Percentiles rank a stretch among this genome's conserved stretches.
Conservation (phyloP, 2,797 vertebrate genomes). For the Lemur catta region DNA sequence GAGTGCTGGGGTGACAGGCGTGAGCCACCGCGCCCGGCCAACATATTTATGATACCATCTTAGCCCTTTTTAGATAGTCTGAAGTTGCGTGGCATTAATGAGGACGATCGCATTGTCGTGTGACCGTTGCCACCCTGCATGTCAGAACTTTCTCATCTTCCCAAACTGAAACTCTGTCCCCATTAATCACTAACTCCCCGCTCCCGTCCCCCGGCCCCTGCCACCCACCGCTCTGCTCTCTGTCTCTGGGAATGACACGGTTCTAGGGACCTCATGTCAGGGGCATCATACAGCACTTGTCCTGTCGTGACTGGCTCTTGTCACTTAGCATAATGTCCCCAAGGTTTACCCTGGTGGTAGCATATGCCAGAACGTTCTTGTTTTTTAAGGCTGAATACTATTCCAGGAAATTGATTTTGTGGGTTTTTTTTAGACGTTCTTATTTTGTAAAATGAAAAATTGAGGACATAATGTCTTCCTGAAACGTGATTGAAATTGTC, state of each 20-base stretch:
- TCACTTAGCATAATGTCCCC: not conserved
- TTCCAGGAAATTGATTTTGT: not conserved
- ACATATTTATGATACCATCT: no score
- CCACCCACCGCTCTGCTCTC: not conserved
- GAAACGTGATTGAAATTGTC: not conserved
- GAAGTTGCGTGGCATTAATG: not conserved
- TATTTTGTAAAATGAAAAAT: not conserved
- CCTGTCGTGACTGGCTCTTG: not conserved
- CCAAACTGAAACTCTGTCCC: not conserved
- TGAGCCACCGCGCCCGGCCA: no score
- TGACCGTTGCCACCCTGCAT: no score
- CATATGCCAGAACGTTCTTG: not conserved
- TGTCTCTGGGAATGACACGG: not conserved
- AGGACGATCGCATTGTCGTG: fast-evolving
- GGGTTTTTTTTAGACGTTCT: not conserved
- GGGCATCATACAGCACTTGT: not conserved
- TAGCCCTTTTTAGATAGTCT: not conserved
- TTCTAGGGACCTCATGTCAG: no score
- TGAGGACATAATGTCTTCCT: not conserved
- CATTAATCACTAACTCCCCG: not conserved
- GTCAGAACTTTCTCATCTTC: not conserved
- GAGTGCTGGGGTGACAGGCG: no score
- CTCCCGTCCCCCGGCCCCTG: not conserved
- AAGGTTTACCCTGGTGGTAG: not conserved
- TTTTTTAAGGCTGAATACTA: not conserved